phyloP scores from a whole-genome alignment of 1,140 invertebrate species.

The Pseudomyrmex gracilis region DNA sequence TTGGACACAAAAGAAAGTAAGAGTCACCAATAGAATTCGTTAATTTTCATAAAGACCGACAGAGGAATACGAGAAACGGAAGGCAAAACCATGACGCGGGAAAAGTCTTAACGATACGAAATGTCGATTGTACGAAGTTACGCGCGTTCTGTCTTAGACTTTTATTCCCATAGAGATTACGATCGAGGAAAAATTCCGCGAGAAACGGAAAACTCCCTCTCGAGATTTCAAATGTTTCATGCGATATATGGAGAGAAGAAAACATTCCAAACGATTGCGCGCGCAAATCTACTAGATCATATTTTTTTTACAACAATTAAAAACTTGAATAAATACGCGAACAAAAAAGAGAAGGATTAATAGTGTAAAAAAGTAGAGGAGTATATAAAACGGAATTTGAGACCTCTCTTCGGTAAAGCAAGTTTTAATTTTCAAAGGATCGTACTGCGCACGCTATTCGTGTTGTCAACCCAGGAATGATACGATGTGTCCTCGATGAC shows the following conservation, averaged over 20 bases:
- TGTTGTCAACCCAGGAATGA: slow-evolving; percentile 73
- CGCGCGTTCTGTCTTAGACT: slow-evolving; percentile 26
- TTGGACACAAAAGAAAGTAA: slow-evolving; percentile 54
- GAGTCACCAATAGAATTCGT: slow-evolving; percentile 34
- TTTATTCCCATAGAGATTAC: slow-evolving; percentile 38
- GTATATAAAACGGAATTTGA: slow-evolving; percentile 32
- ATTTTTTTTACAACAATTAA: slow-evolving; percentile 35
- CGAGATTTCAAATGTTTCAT: slow-evolving; percentile 25
- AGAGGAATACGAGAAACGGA: slow-evolving; percentile 47
- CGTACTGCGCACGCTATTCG: slow-evolving; percentile 52
- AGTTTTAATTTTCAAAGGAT: slow-evolving; percentile 27
- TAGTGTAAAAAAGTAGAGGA: slow-evolving; percentile 22
- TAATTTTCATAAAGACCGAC: slow-evolving; percentile 36
- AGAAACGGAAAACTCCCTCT: slow-evolving; percentile 19
- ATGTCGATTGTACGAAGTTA: slow-evolving; percentile 45
- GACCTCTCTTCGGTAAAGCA: slow-evolving; percentile 20
- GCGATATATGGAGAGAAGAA: slow-evolving; percentile 14
- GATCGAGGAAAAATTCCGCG: slow-evolving; percentile 27
- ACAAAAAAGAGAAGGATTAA: slow-evolving; percentile 22
- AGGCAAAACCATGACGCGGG: slow-evolving; percentile 22
- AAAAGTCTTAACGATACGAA: slow-evolving; percentile 52
- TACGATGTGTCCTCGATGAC: slow-evolving; percentile 63
- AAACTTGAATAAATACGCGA: slow-evolving; percentile 11
- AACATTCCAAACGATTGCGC: slow-evolving; percentile 44
- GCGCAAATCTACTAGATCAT: slow-evolving; percentile 22